phyloP scores from a whole-genome alignment of 2,888 invertebrate genomes.

The Synanthedon andrenaeformis region DNA sequence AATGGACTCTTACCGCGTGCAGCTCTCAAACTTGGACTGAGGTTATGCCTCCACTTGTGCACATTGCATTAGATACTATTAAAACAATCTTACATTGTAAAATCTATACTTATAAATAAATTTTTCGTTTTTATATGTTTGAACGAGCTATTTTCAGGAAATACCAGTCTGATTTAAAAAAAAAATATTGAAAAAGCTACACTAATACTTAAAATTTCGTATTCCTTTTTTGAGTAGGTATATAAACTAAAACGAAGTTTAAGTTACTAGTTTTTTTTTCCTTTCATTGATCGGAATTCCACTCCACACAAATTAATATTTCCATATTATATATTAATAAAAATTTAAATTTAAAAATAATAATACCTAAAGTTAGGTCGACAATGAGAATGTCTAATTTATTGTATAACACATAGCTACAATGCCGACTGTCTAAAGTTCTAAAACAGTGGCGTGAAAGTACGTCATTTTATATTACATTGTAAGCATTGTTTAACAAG shows the following conservation, averaged over 20 bases:
- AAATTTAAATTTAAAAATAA: too few relatives aligned
- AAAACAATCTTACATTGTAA: too few relatives aligned
- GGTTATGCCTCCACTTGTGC: slow-evolving; percentile 1
- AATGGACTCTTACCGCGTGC: slow-evolving; percentile 34
- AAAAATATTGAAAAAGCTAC: too few relatives aligned
- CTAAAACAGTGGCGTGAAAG: slow-evolving; percentile 1
- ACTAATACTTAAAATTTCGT: too few relatives aligned
- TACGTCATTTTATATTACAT: not conserved
- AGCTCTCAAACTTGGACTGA: slow-evolving; percentile 19
- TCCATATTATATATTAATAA: too few relatives aligned
- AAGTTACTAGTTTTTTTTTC: too few relatives aligned
- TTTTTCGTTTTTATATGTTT: not conserved
- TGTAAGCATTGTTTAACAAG: not conserved
- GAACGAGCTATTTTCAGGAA: too few relatives aligned
- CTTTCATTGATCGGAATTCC: too few relatives aligned
- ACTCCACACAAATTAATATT: too few relatives aligned
- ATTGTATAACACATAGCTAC: not conserved
- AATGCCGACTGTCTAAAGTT: not conserved
- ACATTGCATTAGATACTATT: slow-evolving; percentile 2
- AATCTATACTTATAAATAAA: not conserved
- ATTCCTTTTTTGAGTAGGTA: too few relatives aligned
- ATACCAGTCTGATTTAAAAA: too few relatives aligned
- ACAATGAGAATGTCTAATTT: not conserved
- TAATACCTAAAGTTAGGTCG: not conserved
- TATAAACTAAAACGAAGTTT: too few relatives aligned